A percentile compares a stretch with the other conserved stretches of the same genome.
Evolutionary conservation across 2,888 invertebrate genomes (phyloP).

Genomic region (Colostygia pectinataria): DNA sequence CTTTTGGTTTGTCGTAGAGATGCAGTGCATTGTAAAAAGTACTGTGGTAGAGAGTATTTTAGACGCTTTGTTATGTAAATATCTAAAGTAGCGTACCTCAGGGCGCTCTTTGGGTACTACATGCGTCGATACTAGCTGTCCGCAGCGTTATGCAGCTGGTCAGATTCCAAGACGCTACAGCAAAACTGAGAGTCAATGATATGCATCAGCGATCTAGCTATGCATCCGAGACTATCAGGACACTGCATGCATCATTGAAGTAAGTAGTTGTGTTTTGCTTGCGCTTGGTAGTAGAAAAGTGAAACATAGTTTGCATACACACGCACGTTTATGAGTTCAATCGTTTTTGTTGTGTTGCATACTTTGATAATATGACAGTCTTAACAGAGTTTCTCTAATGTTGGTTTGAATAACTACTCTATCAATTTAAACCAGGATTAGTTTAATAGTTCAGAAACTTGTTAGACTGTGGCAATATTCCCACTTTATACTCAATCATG

Average conservation of each 20-base stretch:
- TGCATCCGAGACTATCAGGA: conserved; percentile 59
- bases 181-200: conserved; percentile 58
- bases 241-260: conserved; percentile 39
- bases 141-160: conserved; percentile 55
- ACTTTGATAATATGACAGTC: conserved; percentile 6
- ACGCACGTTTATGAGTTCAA: conserved; percentile 27
- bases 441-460: conserved; percentile 5
- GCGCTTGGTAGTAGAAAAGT: conserved; percentile 30
- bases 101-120: conserved; percentile 9
- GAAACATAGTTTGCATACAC: conserved; percentile 36
- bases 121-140: conserved; percentile 75
- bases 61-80: conserved; percentile 20
- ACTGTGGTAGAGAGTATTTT: conserved; percentile 3
- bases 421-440: not conserved
- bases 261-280: conserved; percentile 24
- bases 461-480: conserved; percentile 1
- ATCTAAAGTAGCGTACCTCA: conserved; percentile 5
- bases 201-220: conserved; percentile 45
- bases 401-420: not conserved
- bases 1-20: conserved; percentile 2
- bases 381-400: conserved; percentile 10
- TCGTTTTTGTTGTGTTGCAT: conserved; percentile 17
- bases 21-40: not conserved
- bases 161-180: conserved; percentile 76
- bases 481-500: not conserved